Evolutionary conservation across 2,797 vertebrate genomes (phyloP), one percentile per base, ranked within the genome.

Genomic region (Hozukius guyotensis): DNA sequence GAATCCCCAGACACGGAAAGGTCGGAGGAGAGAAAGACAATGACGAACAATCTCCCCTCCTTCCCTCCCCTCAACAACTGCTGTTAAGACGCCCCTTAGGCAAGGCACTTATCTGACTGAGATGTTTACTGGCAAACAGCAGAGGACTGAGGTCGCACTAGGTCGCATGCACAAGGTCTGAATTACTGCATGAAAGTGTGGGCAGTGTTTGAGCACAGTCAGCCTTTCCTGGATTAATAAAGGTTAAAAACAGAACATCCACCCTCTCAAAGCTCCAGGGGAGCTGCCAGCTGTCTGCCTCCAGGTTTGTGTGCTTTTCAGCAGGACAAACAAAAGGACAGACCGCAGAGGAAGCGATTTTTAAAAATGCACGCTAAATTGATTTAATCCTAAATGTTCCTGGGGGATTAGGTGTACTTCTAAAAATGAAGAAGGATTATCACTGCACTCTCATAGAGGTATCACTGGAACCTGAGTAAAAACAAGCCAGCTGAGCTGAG

Each of bases 321-420:
- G 59, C 73, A 84, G 79, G 70, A 82, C 72, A 77, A 86, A 92
- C 85, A 83, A 75, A 75, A 77, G 65, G 27, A 0, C 66, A 81
- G 63, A 80, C 75, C 56, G 49, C 60, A 31, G 61, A 75, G 64
- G 67, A 32, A 66, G 74, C 55, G 27, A 25, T 80, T 91, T 91
- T 88, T n/a, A 73, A 32, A 87, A 89, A 84, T 77, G 60, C 82
- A 74, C 73, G 71, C 77, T 59, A n/a, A 60, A 80, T 16, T 71
- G 70, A 83, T 80, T 91, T 90, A 88, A 93, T 91, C 88, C 82
- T 7, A 31, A 77, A 72, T 78, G 82, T 87, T 84, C 75, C 75
- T 16, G 25, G 25, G 20, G 72, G 77, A 89, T 88, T 88, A 75
- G 65, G 72, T 60, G 72, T 61, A 68, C 84, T 81, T 87, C 59